phyloP scores from a whole-genome alignment of 1,140 invertebrate genomes.

The Euura lappo region DNA sequence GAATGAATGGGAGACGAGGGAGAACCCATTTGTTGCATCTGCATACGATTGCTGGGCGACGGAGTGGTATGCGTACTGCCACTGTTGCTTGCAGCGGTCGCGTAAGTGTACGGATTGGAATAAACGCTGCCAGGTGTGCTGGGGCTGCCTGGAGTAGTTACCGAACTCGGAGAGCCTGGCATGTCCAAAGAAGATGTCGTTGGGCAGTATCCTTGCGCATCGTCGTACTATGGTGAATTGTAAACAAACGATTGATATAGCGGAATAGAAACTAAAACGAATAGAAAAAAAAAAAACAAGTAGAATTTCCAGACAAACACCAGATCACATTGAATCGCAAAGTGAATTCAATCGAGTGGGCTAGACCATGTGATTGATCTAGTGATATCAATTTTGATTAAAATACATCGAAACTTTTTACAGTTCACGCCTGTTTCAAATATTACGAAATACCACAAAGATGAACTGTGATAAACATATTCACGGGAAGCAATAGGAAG shows the following conservation, averaged over 20 bases:
- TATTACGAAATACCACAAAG: neutral
- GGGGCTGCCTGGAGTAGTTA: conserved; percentile 60
- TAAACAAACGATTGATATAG: conserved; percentile 4
- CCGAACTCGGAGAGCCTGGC: conserved; percentile 49
- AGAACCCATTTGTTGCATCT: conserved; percentile 34
- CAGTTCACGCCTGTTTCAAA: no score
- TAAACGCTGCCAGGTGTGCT: conserved; percentile 62
- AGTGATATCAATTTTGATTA: no score
- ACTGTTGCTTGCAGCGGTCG: conserved; percentile 36
- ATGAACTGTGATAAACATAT: conserved; percentile 21
- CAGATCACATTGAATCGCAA: no score
- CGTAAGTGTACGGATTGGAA: conserved; percentile 49
- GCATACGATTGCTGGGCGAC: conserved; percentile 36
- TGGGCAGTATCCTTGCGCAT: conserved; percentile 35
- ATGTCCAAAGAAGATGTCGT: conserved; percentile 40
- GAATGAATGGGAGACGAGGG: conserved; percentile 38
- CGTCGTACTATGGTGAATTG: conserved; percentile 31
- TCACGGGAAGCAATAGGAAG: no score
- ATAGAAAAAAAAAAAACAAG: conserved; percentile 15
- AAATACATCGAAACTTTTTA: no score
- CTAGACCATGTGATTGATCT: no score
- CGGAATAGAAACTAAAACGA: conserved; percentile 21
- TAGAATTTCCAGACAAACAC: no score
- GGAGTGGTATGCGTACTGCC: conserved; percentile 34
- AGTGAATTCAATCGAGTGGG: no score